These are phyloP conservation scores for Andrena marginata DNA, from an alignment of 2,888 invertebrate genomes.

Conservation along the genomic window DNA sequence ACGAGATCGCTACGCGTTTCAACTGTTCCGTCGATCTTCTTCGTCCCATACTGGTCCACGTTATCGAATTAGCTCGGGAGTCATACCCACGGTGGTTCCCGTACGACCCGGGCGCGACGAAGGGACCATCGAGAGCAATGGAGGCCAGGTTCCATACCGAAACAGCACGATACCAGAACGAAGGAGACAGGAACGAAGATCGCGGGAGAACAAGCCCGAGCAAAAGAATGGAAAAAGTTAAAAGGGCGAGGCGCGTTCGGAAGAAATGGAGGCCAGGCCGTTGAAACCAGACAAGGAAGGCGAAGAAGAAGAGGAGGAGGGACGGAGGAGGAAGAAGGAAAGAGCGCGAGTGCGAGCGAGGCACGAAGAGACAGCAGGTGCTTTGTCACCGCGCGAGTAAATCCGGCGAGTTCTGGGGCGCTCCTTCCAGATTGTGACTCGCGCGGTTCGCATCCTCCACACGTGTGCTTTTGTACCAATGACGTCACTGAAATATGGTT, in stretches of 20 bases:
- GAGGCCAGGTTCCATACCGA: slow-evolving; percentile 77
- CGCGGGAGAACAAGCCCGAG: not conserved
- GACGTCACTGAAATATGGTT: slow-evolving; percentile 80
- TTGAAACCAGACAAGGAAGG: not conserved
- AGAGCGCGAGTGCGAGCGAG: slow-evolving; percentile 78
- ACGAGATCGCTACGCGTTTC: not conserved
- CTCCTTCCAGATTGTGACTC: slow-evolving; percentile 72
- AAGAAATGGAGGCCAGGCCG: not conserved
- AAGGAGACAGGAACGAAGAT: not conserved
- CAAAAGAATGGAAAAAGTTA: not conserved
- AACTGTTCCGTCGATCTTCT: not conserved
- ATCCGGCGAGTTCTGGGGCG: slow-evolving; percentile 78
- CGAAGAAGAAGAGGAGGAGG: slow-evolving; percentile 23
- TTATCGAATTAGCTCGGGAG: not conserved
- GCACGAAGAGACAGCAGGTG: slow-evolving; percentile 83
- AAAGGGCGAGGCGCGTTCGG: slow-evolving; percentile 4
- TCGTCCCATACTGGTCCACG: not conserved
- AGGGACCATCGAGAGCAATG: not conserved
- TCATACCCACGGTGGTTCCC: not conserved
- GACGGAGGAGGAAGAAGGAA: slow-evolving; percentile 75
- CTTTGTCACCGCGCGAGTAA: slow-evolving; percentile 84
- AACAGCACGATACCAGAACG: slow-evolving; percentile 67
- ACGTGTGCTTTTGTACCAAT: slow-evolving; percentile 77
- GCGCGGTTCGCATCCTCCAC: slow-evolving; percentile 67
- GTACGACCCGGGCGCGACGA: not conserved